Conservation (phyloP, 2,113 vertebrate genomes). For the Oreotrochilus melanogaster region DNA sequence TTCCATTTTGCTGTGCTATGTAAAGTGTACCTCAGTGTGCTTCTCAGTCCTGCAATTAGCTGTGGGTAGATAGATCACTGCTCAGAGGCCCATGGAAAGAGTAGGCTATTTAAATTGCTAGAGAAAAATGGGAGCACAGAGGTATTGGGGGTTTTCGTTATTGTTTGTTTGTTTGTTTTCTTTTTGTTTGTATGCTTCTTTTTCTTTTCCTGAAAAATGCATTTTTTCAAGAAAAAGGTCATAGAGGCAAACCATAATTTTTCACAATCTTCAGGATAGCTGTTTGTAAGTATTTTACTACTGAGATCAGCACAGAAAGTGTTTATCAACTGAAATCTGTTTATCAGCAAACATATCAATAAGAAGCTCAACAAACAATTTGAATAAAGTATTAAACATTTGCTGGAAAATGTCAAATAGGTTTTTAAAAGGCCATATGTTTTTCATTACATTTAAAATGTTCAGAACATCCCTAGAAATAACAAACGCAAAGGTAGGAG, state of each 20-base stretch:
- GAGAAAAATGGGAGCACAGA: neutral
- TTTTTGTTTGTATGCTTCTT: no score
- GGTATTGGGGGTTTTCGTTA: no score
- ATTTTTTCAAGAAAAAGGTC: neutral
- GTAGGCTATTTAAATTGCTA: neutral
- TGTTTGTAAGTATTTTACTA: neutral
- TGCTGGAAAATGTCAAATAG: constrained; percentile 21
- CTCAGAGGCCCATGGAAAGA: neutral
- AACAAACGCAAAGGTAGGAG: neutral
- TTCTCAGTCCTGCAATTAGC: neutral
- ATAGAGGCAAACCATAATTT: neutral
- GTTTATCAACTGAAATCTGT: neutral
- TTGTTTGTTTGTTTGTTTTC: no score
- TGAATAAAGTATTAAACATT: constrained; percentile 23
- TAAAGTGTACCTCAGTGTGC: neutral
- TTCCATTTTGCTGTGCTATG: neutral
- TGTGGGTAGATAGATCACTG: neutral
- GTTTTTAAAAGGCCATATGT: constrained; percentile 26
- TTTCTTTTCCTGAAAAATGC: neutral
- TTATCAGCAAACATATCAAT: constrained; percentile 20
- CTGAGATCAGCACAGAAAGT: neutral
- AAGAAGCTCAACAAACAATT: constrained; percentile 16
- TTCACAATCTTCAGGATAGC: neutral
- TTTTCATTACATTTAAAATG: constrained; percentile 2
- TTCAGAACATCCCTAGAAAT: constrained; percentile 4